These are phyloP conservation scores for Erebia ligea DNA, from an alignment of 2,888 invertebrate species.

Conservation along the genomic window DNA sequence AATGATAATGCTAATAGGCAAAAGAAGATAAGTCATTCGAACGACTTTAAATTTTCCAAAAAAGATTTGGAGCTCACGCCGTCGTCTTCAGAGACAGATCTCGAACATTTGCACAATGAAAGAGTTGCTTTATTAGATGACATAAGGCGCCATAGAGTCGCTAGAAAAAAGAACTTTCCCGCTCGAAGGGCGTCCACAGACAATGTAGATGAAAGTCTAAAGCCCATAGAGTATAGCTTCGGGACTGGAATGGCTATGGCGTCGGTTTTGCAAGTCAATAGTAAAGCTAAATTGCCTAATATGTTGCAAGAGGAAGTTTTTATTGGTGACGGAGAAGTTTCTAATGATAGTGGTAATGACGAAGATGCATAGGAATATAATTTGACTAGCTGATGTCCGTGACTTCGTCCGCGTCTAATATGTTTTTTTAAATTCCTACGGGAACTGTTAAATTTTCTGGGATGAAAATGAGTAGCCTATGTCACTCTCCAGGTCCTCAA, in stretches of 20 bases:
- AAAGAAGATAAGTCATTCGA: slow-evolving; percentile 37
- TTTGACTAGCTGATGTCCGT: too few relatives aligned
- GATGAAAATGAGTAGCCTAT: too few relatives aligned
- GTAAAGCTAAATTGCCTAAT: slow-evolving; percentile 51
- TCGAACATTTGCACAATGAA: slow-evolving; percentile 54
- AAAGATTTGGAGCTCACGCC: slow-evolving; percentile 63
- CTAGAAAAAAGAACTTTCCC: slow-evolving; percentile 64
- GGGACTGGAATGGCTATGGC: slow-evolving; percentile 79
- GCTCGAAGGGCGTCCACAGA: slow-evolving; percentile 51
- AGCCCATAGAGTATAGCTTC: slow-evolving; percentile 75
- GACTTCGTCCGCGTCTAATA: too few relatives aligned
- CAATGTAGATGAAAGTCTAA: slow-evolving; percentile 67
- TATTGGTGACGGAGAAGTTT: slow-evolving; percentile 75
- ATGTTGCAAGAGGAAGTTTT: slow-evolving; percentile 70
- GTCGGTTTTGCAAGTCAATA: slow-evolving; percentile 67
- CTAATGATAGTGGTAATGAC: slow-evolving; percentile 76
- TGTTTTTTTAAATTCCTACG: too few relatives aligned
- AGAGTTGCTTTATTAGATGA: slow-evolving; percentile 60
- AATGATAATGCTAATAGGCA: slow-evolving; percentile 42
- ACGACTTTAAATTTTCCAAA: slow-evolving; percentile 57
- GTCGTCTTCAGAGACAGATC: slow-evolving; percentile 68
- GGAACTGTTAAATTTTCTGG: too few relatives aligned
- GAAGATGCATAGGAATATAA: slow-evolving; percentile 46
- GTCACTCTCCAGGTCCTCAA: too few relatives aligned
- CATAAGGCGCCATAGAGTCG: slow-evolving; percentile 61